Percentiles rank a stretch among this genome's conserved stretches.
Conservation (phyloP, 1,140 invertebrate genomes). For the Brachystomella parvula region DNA sequence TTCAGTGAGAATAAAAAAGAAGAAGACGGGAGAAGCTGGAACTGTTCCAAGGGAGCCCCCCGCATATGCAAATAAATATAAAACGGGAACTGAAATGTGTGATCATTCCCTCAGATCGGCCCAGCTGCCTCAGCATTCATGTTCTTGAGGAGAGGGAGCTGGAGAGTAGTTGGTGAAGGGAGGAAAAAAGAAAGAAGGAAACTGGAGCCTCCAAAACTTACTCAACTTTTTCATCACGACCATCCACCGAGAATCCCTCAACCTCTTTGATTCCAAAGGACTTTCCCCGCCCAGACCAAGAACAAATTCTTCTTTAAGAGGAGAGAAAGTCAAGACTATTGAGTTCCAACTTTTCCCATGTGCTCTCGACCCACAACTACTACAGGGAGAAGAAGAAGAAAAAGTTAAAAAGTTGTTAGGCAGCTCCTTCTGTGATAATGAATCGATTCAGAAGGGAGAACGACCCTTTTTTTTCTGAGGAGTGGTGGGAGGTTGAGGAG, state of each 20-base stretch:
- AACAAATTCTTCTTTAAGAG: too few species aligned
- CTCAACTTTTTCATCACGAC: too few species aligned
- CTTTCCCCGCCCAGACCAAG: not conserved
- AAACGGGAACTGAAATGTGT: not conserved
- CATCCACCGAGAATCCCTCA: not conserved
- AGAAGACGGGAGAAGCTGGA: not conserved
- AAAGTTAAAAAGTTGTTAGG: not conserved
- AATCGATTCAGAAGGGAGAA: constrained; percentile 6
- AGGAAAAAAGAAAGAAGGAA: too few species aligned
- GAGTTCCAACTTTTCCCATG: too few species aligned
- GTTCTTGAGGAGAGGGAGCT: too few species aligned
- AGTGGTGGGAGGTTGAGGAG: not conserved
- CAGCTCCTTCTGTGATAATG: constrained; percentile 6
- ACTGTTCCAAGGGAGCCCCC: not conserved
- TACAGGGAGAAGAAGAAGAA: not conserved
- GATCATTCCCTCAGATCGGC: not conserved
- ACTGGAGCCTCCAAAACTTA: too few species aligned
- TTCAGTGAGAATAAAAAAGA: not conserved
- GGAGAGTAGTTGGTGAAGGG: too few species aligned
- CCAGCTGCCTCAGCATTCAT: not conserved
- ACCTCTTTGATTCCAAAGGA: not conserved
- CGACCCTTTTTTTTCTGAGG: not conserved
- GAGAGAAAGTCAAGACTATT: too few species aligned
- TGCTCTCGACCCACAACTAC: too few species aligned
- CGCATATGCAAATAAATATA: not conserved